Evolutionary conservation across 2,888 invertebrate genomes (phyloP).

Genomic region (Neoaliturus tenellus): DNA sequence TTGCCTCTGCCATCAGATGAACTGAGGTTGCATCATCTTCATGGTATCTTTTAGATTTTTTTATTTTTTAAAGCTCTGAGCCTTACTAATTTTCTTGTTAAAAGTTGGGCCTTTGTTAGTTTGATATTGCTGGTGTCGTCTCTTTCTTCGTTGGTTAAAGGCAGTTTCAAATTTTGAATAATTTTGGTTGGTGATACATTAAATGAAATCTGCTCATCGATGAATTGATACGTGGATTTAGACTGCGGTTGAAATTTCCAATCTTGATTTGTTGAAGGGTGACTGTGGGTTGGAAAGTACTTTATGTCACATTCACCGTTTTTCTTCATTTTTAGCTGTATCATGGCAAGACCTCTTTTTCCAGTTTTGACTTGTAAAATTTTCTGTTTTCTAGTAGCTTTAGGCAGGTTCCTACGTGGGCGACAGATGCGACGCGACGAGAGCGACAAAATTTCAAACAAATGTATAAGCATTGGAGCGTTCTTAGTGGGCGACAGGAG

Average conservation of each 20-base stretch:
- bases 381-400: not conserved
- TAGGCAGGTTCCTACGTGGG: no score
- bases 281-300: not conserved
- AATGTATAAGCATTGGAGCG: no score
- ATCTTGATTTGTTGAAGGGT: not conserved
- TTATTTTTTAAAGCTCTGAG: not conserved
- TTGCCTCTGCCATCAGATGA: not conserved
- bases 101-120: not conserved
- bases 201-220: not conserved
- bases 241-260: not conserved
- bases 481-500: no score
- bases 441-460: no score
- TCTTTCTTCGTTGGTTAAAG: not conserved
- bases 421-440: no score
- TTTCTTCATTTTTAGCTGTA: not conserved
- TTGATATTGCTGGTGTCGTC: not conserved
- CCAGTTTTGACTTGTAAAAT: not conserved
- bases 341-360: not conserved
- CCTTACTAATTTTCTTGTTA: not conserved
- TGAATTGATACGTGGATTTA: not conserved
- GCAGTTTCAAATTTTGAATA: not conserved
- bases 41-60: not conserved
- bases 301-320: not conserved
- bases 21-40: slow-evolving; percentile 1
- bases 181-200: not conserved